Percentiles rank a stretch among this genome's conserved stretches.
Conservation (phyloP, 2,888 invertebrate species). For the Rhyacophila evoluta region DNA sequence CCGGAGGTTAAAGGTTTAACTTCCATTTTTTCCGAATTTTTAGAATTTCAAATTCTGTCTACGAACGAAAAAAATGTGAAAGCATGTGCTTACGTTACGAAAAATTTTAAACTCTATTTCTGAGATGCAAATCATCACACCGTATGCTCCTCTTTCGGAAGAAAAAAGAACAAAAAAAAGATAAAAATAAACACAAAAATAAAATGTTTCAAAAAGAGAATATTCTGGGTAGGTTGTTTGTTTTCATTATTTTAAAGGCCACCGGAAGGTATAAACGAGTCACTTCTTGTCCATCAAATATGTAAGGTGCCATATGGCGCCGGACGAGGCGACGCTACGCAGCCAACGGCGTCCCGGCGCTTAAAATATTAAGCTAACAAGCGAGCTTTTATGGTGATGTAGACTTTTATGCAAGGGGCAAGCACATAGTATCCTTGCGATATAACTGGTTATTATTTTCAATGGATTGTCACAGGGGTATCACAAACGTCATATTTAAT, state of each 20-base stretch:
- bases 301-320: slow-evolving; percentile 21
- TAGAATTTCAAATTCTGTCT: too few species aligned
- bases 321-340: neutral
- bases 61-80: too few species aligned
- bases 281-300: slow-evolving; percentile 3
- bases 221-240: neutral
- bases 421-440: neutral
- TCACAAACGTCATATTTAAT: too few species aligned
- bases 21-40: too few species aligned
- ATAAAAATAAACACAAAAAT: neutral
- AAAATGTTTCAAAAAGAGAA: neutral
- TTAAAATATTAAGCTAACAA: slow-evolving; percentile 8
- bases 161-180: too few species aligned
- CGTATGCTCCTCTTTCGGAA: too few species aligned
- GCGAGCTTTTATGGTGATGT: neutral
- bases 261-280: neutral
- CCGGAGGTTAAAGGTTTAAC: too few species aligned
- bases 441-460: neutral
- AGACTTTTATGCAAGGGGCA: neutral
- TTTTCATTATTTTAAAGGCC: slow-evolving; percentile 19
- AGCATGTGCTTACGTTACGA: too few species aligned
- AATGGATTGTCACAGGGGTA: too few species aligned
- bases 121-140: too few species aligned
- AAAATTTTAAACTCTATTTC: too few species aligned
- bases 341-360: neutral